Evolutionary conservation across 2,797 vertebrate genomes (phyloP).

Genomic region (Chaetophractus vellerosus): DNA sequence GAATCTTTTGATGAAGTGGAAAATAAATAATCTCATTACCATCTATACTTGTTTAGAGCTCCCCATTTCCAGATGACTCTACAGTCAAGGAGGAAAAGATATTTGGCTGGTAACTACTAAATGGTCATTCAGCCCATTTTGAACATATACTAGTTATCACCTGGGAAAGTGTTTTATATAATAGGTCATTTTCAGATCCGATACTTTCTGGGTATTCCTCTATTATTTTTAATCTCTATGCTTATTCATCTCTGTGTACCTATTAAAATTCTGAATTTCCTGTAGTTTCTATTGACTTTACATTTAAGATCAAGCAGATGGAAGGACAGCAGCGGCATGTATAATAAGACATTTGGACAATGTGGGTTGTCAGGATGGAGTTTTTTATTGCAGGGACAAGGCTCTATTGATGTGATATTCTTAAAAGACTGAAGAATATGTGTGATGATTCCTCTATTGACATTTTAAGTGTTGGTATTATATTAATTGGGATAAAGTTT

Average conservation of each 20-base stretch:
- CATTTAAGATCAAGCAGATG: conserved; percentile 61
- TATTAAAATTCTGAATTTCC: conserved; percentile 2
- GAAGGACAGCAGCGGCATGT: conserved; percentile 34
- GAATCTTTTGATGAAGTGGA: background rate
- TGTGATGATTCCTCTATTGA: background rate
- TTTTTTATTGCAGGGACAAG: conserved; percentile 3
- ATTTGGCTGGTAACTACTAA: background rate
- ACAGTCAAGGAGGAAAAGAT: background rate
- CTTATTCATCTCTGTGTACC: background rate
- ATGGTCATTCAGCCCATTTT: background rate
- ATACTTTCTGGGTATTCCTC: background rate
- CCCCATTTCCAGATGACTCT: background rate
- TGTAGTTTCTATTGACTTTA: conserved; percentile 40
- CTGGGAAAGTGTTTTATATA: background rate
- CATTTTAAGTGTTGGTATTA: conserved; percentile 30
- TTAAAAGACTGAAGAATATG: conserved; percentile 46
- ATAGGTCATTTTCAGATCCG: background rate
- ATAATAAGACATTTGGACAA: conserved; percentile 23
- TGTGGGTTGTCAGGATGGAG: background rate
- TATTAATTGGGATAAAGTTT: background rate
- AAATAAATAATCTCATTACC: background rate
- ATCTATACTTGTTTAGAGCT: background rate
- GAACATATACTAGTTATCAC: background rate
- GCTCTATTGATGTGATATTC: background rate
- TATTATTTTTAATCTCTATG: background rate